These are phyloP conservation scores for Nomia melanderi DNA, from an alignment of 1,140 invertebrate species.

Conservation along the genomic window DNA sequence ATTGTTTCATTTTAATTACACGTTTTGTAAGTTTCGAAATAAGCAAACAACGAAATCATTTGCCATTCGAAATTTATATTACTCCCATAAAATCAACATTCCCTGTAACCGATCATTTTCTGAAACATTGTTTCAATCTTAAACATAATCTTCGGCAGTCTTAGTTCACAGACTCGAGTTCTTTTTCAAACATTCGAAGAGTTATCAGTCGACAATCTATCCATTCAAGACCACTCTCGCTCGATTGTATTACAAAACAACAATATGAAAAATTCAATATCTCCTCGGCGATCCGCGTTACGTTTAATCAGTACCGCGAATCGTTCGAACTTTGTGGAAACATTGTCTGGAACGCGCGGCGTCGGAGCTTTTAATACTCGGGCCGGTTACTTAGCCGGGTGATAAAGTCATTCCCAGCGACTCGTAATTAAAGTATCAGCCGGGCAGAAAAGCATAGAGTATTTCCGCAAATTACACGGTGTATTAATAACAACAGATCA, in stretches of 20 bases:
- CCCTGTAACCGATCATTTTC: no score
- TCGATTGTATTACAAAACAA: neutral
- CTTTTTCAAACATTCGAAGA: no score
- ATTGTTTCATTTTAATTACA: no score
- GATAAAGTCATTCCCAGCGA: conserved; percentile 8
- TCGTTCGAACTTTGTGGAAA: neutral
- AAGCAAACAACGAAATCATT: no score
- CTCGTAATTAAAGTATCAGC: neutral
- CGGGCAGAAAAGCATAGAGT: neutral
- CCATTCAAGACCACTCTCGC: neutral
- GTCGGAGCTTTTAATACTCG: neutral
- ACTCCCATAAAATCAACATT: no score
- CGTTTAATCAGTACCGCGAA: neutral
- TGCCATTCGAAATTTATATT: no score
- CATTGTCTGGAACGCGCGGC: neutral
- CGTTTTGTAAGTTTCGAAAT: no score
- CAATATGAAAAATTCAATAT: neutral
- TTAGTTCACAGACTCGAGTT: no score
- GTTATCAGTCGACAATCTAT: no score
- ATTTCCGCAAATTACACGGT: conserved; percentile 33
- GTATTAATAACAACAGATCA: conserved; percentile 12
- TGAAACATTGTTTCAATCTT: no score
- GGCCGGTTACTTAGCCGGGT: neutral
- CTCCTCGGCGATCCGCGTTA: neutral
- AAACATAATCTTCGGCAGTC: no score